Base-by-base conservation (phyloP, 2,888 invertebrate genomes). In the Xestia ashworthii region DNA sequence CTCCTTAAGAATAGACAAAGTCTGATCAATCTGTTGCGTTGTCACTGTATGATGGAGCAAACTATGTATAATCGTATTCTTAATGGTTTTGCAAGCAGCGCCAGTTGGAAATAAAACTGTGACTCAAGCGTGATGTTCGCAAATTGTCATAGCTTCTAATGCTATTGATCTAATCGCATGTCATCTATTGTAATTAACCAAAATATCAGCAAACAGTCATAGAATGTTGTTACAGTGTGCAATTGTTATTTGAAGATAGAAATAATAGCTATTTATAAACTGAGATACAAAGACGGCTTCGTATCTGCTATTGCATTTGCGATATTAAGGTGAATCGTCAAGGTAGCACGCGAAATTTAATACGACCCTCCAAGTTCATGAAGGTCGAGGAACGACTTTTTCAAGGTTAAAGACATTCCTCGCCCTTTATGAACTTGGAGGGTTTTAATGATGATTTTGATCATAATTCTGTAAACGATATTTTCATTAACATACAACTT, bases 131-230 rank as follows among this genome's bases (percentile, higher is more conserved):
- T 22, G 16, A 44, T 65, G 8, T 9, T 11, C 2, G 4, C 6
- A 4, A 73, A 65, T 55, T 74, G 11, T 55, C 53, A 32, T 8
- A 76, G 8, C 11, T 19, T 32, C 4, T 32, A 8, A 46, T 22
- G 11, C 4, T 5, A 16, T 19, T 74, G 48, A 48, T 66, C n/a
- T 60, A 58, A 74, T 74, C 0, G n/a, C 14, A 16, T 16, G 16
- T 41, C 32, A 38, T 32, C n/a, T 32, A 50, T 68, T 75, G 75
- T 68, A 11, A 64, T 46, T 25, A 75, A 25, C 12, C 14, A 76
- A 62, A 68, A 76, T 53, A 44, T 75, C 8, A 75, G 60, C 50
- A 75, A 32, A 9, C n/a, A 19, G 41, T 53, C n/a, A 67, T 5
- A 53, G 22, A 44, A 32, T 50, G 12, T 38, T 38, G 46, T 0